These are phyloP conservation scores for Andrena trimmerana DNA, from an alignment of 2,888 invertebrate genomes.

Conservation along the genomic window DNA sequence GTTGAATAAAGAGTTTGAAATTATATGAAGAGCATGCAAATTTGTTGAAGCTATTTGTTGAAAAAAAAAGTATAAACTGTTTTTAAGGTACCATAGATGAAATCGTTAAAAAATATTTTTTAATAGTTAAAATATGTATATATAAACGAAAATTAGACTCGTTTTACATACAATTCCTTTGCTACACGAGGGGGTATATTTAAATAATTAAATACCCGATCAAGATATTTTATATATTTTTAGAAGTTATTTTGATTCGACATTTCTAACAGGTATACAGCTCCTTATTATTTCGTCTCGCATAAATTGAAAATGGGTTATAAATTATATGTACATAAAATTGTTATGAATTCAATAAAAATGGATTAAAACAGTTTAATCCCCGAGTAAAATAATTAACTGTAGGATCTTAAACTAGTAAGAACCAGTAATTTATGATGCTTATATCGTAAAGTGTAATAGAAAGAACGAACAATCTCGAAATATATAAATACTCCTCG, in stretches of 20 bases:
- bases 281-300: constrained; percentile 41
- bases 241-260: constrained; percentile 51
- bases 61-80: constrained; percentile 39
- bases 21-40: constrained; percentile 74
- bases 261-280: constrained; percentile 42
- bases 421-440: background rate
- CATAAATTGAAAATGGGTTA: constrained; percentile 46
- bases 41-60: constrained; percentile 44
- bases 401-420: background rate
- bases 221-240: constrained; percentile 46
- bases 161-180: constrained; percentile 43
- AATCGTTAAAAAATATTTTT: constrained; percentile 58
- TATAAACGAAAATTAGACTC: constrained; percentile 42
- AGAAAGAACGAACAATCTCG: background rate
- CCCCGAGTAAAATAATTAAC: constrained; percentile 41
- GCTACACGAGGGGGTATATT: constrained; percentile 37
- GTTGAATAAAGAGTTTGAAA: constrained; percentile 85
- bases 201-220: constrained; percentile 35
- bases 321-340: constrained; percentile 61
- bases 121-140: constrained; percentile 50
- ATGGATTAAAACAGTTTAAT: constrained; percentile 31
- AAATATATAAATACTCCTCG: background rate
- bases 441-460: constrained; percentile 3
- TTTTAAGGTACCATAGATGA: constrained; percentile 46
- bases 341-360: constrained; percentile 55